Percentiles rank a stretch among this genome's conserved stretches.
Conservation (phyloP, 2,797 vertebrate genomes). For the Mormyrops boulengeri region DNA sequence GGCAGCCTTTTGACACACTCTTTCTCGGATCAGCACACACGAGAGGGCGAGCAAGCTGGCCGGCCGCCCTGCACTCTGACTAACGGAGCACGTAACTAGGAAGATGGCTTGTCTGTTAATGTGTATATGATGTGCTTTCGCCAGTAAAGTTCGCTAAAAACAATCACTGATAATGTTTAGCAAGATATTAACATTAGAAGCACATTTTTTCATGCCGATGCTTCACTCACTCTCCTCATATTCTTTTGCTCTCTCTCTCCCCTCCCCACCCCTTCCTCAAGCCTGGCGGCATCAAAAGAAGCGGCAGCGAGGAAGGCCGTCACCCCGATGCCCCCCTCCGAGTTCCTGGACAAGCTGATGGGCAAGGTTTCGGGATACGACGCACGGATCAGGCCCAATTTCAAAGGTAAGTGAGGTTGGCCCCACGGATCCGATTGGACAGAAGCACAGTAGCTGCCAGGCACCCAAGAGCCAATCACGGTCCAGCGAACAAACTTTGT, state of each 20-base stretch:
- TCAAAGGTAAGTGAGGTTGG: constrained; percentile 80
- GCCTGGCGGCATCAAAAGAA: constrained; percentile 94
- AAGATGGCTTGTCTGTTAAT: background rate
- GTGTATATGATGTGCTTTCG: background rate
- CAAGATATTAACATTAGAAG: background rate
- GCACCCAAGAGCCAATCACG: background rate
- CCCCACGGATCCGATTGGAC: constrained; percentile 54
- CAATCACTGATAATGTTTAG: background rate
- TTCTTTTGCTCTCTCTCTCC: background rate
- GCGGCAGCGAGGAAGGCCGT: constrained; percentile 83
- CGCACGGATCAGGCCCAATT: constrained; percentile 96
- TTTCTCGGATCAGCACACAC: background rate
- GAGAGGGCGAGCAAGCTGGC: background rate
- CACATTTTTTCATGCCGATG: background rate
- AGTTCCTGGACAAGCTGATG: constrained; percentile 98
- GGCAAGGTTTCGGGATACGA: constrained; percentile 96
- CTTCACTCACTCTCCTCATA: background rate
- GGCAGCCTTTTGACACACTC: background rate
- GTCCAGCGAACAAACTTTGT: background rate
- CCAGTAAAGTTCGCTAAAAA: background rate
- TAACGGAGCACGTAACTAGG: background rate
- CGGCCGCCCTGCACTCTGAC: background rate
- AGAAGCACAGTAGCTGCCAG: constrained; percentile 49
- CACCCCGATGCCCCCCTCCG: constrained; percentile 90
- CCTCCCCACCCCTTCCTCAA: constrained; percentile 53